Conservation (phyloP, 2,888 invertebrate genomes). For the Agriopis aurantiaria region DNA sequence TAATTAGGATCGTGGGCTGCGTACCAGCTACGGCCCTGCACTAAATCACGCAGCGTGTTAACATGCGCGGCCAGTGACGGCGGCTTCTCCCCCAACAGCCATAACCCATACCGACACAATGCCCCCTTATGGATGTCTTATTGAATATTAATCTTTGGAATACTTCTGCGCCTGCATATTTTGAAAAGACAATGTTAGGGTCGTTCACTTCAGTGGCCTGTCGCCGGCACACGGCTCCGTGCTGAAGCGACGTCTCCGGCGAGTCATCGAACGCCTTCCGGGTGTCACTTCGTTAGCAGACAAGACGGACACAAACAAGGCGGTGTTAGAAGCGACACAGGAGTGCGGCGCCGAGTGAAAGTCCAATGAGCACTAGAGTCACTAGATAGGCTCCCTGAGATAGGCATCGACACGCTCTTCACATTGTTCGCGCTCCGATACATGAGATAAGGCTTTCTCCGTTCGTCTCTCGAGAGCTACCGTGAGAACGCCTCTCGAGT, state of each 20-base stretch:
- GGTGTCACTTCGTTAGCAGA: slow-evolving; percentile 64
- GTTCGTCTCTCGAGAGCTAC: slow-evolving; percentile 75
- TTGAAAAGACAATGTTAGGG: slow-evolving; percentile 61
- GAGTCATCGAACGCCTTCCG: slow-evolving; percentile 48
- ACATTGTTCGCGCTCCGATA: slow-evolving; percentile 82
- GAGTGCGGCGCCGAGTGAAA: slow-evolving; percentile 68
- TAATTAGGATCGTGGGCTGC: slow-evolving; percentile 81
- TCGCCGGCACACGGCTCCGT: slow-evolving; percentile 37
- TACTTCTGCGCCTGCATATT: slow-evolving; percentile 60
- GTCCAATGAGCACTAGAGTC: slow-evolving; percentile 72
- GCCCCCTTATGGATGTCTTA: slow-evolving; percentile 70
- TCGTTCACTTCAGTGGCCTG: slow-evolving; percentile 52
- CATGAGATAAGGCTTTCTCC: slow-evolving; percentile 82
- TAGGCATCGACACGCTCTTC: slow-evolving; percentile 82
- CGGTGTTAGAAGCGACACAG: slow-evolving; percentile 63
- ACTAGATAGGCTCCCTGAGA: slow-evolving; percentile 73
- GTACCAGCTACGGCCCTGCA: slow-evolving; percentile 71
- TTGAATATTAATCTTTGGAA: slow-evolving; percentile 75
- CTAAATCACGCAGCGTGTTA: slow-evolving; percentile 78
- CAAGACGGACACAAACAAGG: slow-evolving; percentile 64
- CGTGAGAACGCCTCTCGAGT: slow-evolving; percentile 75
- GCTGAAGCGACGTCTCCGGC: slow-evolving; percentile 46
- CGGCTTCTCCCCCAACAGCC: slow-evolving; percentile 59
- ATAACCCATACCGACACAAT: slow-evolving; percentile 71
- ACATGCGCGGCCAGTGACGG: slow-evolving; percentile 64